Base-by-base conservation (phyloP, 1,140 invertebrate genomes). In the Lutraria rhynchaena region DNA sequence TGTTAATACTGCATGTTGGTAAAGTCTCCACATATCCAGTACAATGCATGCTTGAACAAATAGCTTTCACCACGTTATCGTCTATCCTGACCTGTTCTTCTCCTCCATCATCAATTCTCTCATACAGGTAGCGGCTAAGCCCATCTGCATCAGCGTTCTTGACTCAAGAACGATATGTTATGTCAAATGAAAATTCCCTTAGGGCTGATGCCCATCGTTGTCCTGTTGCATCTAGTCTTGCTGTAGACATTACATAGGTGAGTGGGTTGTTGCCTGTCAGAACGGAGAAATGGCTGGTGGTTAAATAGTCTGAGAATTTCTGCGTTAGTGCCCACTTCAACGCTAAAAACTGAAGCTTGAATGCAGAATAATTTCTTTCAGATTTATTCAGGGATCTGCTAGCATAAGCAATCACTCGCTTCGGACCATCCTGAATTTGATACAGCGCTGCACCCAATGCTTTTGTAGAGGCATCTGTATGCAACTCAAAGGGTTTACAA, bases 361-460 rank as follows among this genome's bases (percentile, higher is more conserved):
- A 63, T 17, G 71, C 24, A 31, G 74, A 41, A 41, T 83, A 85
- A 51, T 80, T 85, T n/a, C 37, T 41, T 41, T 7, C 37, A 7
- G 37, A 15, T 7, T 5, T 17, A 17, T 9, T 57, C 17, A 85
- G 37, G 19, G 58, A 53, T 61, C 82, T 67, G 13, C 73, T 80
- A 15, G 70, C 76, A 70, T 85, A 81, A 0, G 84, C 82, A 5
- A 89, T 83, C 0, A 85, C 82, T 13, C 77, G 19, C 51, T 85
- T 71, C 15, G 63, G 46, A 65, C 83, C 83, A 4, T 86, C 74
- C 53, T 86, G 71, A 22, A 51, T 44, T 80, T 90, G 88, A n/a
- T 74, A 84, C 22, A 91, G 80, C 0, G 88, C 87, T 13, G 85
- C 86, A 17, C 88, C 89, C 19, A 90, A 29, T 13, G 77, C 87